A percentile compares a stretch with the other conserved stretches of the same genome.
Conservation (phyloP, 2,888 invertebrate species). For the Plemyria rubiginata region DNA sequence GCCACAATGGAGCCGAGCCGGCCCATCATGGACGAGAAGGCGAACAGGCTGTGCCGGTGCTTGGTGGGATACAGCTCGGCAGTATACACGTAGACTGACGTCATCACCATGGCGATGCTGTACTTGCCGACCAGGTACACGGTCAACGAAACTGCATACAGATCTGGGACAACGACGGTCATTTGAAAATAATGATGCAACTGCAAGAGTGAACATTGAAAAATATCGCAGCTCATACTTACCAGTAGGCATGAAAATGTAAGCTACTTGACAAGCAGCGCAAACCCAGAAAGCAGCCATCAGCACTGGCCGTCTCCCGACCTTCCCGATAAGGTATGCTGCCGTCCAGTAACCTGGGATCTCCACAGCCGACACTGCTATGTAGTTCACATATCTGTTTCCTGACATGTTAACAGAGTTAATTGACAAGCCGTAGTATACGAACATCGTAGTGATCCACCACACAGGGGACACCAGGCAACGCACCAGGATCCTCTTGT, state of each 20-base stretch:
- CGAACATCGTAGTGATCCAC: slow-evolving; percentile 87
- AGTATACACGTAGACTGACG: slow-evolving; percentile 86
- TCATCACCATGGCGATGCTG: slow-evolving; percentile 85
- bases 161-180: slow-evolving; percentile 36
- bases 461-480: slow-evolving; percentile 75
- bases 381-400: slow-evolving; percentile 86
- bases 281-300: slow-evolving; percentile 84
- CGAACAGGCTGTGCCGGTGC: slow-evolving; percentile 86
- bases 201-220: neutral
- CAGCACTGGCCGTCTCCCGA: slow-evolving; percentile 85
- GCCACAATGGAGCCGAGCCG: slow-evolving; percentile 87
- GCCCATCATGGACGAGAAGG: slow-evolving; percentile 88
- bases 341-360: slow-evolving; percentile 88
- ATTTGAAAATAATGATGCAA: neutral
- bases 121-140: slow-evolving; percentile 85
- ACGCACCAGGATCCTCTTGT: slow-evolving; percentile 58
- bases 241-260: slow-evolving; percentile 82
- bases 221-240: slow-evolving; percentile 34
- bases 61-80: slow-evolving; percentile 88
- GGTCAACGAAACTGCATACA: slow-evolving; percentile 60
- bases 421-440: slow-evolving; percentile 87
- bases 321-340: slow-evolving; percentile 81
- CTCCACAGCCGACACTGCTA: slow-evolving; percentile 85
- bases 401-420: slow-evolving; percentile 87
- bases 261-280: slow-evolving; percentile 82